Evolutionary conservation across 2,113 vertebrate genomes (phyloP), one percentile per base, ranked within the genome.

Genomic region (Glareola pratincola): DNA sequence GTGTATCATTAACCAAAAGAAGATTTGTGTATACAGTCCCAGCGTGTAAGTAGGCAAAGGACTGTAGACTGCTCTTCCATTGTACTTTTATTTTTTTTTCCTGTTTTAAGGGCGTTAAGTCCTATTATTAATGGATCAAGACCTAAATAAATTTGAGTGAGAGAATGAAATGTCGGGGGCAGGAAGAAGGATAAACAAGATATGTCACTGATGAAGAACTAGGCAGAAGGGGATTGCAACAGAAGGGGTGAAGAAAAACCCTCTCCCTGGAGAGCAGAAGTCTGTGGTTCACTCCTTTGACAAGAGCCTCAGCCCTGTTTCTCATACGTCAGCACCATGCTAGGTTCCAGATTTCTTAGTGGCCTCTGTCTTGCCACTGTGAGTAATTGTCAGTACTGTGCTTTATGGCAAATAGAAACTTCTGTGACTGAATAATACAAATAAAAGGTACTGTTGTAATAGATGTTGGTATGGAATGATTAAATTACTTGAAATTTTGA

Each of bases 251-350:
- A 95, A 85, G 69, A 75, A 64, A 76, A 82, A 2, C 4, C 8
- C 21, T 64, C 12, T 80, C 86, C 27, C 20, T 59, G 53, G 75
- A 86, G 78, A 93, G 29, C 41, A 80, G 72, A 67, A 47, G 12
- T 63, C 32, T 75, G 36, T 77, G 68, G 43, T 79, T 81, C 32
- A 30, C 30, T 50, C 50, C 6, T 47, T 41, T 87, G 18, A 37
- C 14, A 62, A 48, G n/a, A 91, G 48, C 34, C 26, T 67, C 36
- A 53, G 36, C 43, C n/a, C 8, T 2, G 13, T 79, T 87, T 86
- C 48, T 87, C 3, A 1, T 37, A 29, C 36, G 18, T 63, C 53
- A 69, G 4, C 51, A 57, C 26, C 0, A 0, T 39, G 10, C 26
- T 39, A 5, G 4, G 48, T 87, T 72, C 72, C 63, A 85, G 67